Base-by-base conservation (phyloP, 2,888 invertebrate genomes). In the Melieria omissa region DNA sequence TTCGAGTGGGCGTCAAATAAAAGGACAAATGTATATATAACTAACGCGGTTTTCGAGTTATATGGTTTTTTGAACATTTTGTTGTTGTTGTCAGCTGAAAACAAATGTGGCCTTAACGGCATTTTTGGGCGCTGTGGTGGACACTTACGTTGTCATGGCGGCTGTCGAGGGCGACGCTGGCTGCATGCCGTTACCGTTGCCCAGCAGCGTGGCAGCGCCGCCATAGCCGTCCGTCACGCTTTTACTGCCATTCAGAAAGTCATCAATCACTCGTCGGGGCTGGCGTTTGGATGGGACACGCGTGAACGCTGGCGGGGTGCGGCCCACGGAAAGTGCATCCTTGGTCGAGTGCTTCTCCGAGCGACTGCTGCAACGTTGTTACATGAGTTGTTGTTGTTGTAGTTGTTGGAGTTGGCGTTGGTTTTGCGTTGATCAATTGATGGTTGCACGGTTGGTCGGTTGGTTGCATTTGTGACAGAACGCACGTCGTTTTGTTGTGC, bases 261-360 rank as follows among this genome's bases (percentile, higher is more conserved):
- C 88, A 86, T 92, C 92, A 78, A 91, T 90, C 78, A 91, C 89
- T 77, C 93, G 90, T 72, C 93, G 89, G 75, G 92, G 91, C 82
- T 92, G 93, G 76, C 94, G 90, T 73, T 93, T 90, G 79, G 94
- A 94, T 60, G 94, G 94, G 10, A 93, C 92, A 78, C 95, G 89
- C 69, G 92, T 92, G 87, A 95, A 94, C 74, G 91, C 89, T 60
- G 94, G 93, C 73, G 93, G 93, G 65, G 92, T 91, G 67, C 90
- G 86, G 70, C 89, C 84, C 76, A 86, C 81, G 72, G 85, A 83
- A 71, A 86, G 82, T 76, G 85, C 86, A 84, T 87, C 87, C 83
- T 86, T 87, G 74, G 84, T 80, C 69, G 84, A 82, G 75, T 88
- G 87, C 78, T 90, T 90, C 81, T 90, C 90, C 7, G 91, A 91